phyloP scores from a whole-genome alignment of 2,888 invertebrate species.

The Tribolium freemani region DNA sequence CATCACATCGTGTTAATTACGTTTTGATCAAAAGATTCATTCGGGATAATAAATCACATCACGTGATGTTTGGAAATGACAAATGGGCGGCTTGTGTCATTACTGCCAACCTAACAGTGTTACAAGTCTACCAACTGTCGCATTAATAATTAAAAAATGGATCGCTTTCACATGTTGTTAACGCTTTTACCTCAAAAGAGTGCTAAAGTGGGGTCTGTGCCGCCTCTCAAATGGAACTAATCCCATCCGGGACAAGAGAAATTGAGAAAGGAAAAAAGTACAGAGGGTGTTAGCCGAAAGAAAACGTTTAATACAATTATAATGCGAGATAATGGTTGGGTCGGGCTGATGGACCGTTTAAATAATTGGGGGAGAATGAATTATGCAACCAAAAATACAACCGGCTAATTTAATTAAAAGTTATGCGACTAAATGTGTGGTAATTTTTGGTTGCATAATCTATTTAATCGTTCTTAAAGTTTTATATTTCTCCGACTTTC shows the following conservation, averaged over 20 bases:
- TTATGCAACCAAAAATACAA: background rate
- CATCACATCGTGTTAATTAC: background rate
- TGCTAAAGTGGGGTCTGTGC: slow-evolving; percentile 3
- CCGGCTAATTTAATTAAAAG: background rate
- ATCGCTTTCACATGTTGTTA: background rate
- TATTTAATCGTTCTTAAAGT: background rate
- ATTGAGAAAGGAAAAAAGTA: slow-evolving; percentile 11
- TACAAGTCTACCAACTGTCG: background rate
- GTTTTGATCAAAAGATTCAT: too few species aligned
- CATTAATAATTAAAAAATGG: background rate
- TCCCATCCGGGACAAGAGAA: slow-evolving; percentile 9
- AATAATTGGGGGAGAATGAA: background rate
- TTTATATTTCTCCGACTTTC: background rate
- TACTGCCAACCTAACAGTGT: background rate
- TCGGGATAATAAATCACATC: background rate
- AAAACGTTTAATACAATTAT: background rate
- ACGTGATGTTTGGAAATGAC: background rate
- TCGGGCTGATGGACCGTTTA: background rate
- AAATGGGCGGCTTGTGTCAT: background rate
- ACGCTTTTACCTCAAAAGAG: slow-evolving; percentile 2
- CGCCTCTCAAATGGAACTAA: slow-evolving; percentile 23
- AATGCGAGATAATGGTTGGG: background rate
- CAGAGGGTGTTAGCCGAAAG: background rate
- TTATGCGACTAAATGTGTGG: background rate
- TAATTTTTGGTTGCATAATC: background rate